Percentiles rank a stretch among this genome's conserved stretches.
Evolutionary conservation across 2,797 vertebrate species (phyloP).

Genomic region (Amphiprion clarkii): DNA sequence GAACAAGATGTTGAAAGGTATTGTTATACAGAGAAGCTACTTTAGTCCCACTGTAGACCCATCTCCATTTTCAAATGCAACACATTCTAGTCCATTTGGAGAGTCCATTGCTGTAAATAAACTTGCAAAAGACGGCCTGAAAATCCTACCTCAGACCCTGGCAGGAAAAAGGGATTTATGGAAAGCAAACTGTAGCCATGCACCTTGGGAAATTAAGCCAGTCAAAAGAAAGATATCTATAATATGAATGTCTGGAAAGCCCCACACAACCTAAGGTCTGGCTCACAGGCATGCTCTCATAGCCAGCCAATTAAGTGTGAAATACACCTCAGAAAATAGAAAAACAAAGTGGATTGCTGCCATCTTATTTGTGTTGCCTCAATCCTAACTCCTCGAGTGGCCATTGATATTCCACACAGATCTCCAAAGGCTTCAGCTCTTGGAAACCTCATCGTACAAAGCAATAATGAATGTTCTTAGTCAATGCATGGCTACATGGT

Average conservation of each 20-base stretch:
- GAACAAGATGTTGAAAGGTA: conserved; percentile 42
- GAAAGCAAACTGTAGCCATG: conserved; percentile 54
- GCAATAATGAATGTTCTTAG: conserved; percentile 34
- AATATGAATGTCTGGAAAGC: conserved; percentile 62
- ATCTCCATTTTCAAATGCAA: conserved; percentile 49
- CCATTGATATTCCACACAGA: conserved; percentile 40
- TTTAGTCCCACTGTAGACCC: conserved; percentile 23
- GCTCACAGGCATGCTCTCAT: conserved; percentile 53
- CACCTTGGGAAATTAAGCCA: conserved; percentile 80
- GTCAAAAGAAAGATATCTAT: conserved; percentile 72
- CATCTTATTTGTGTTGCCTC: conserved; percentile 47
- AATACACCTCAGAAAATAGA: conserved; percentile 61
- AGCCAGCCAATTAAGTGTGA: conserved; percentile 77
- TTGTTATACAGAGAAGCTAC: conserved; percentile 29
- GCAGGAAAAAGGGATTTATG: conserved; percentile 64
- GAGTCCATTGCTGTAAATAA: conserved; percentile 47
- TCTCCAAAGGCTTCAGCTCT: conserved; percentile 37
- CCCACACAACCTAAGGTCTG: conserved; percentile 56
- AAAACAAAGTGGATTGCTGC: conserved; percentile 39
- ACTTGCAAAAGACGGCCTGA: conserved; percentile 50
- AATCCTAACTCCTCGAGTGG: conserved; percentile 41
- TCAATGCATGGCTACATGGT: neutral
- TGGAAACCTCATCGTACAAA: conserved; percentile 26
- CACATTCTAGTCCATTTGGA: conserved; percentile 46
- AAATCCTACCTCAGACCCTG: conserved; percentile 50